phyloP scores from a whole-genome alignment of 2,113 vertebrate species.

The Ophthalmolycus amberensis region DNA sequence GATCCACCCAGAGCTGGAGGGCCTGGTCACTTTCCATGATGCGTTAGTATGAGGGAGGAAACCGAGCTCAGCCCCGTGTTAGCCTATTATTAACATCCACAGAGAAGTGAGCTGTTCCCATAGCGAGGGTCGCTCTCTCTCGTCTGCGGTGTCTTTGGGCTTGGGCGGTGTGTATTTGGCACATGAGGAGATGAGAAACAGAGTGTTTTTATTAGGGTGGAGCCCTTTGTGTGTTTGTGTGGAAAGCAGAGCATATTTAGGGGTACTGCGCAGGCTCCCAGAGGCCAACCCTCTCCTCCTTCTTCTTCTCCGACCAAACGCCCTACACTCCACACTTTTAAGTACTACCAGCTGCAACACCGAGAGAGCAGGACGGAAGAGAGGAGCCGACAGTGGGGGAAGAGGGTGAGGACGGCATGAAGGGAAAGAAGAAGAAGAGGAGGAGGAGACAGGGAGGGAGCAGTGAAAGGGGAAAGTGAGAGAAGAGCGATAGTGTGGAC shows the following conservation, averaged over 20 bases:
- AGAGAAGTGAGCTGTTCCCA: slow-evolving; percentile 65
- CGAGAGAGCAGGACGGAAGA: slow-evolving; percentile 58
- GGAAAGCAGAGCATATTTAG: slow-evolving; percentile 71
- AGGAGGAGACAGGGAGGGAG: slow-evolving; percentile 34
- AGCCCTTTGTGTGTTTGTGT: slow-evolving; percentile 73
- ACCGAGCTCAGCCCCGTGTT: slow-evolving; percentile 45
- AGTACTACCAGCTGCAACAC: slow-evolving; percentile 85
- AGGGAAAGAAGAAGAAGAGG: slow-evolving; percentile 21
- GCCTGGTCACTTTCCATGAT: slow-evolving; percentile 66
- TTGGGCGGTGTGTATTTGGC: slow-evolving; percentile 73
- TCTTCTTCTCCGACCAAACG: slow-evolving; percentile 54
- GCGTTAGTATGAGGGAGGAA: slow-evolving; percentile 58
- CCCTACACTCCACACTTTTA: slow-evolving; percentile 75
- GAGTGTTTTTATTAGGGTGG: slow-evolving; percentile 81
- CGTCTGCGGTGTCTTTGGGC: slow-evolving; percentile 55
- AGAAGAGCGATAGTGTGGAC: slow-evolving; percentile 32
- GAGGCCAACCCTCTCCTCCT: slow-evolving; percentile 24
- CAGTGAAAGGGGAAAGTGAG: slow-evolving; percentile 40
- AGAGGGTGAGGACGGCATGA: slow-evolving; percentile 22
- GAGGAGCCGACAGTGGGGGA: slow-evolving; percentile 39
- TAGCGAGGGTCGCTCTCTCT: slow-evolving; percentile 23
- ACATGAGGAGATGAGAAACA: slow-evolving; percentile 77
- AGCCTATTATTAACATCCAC: slow-evolving; percentile 70
- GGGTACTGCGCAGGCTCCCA: slow-evolving; percentile 73
- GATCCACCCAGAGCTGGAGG: slow-evolving; percentile 42